These are phyloP conservation scores for Herminia tarsipennalis DNA, from an alignment of 2,888 invertebrate species.

Conservation along the genomic window DNA sequence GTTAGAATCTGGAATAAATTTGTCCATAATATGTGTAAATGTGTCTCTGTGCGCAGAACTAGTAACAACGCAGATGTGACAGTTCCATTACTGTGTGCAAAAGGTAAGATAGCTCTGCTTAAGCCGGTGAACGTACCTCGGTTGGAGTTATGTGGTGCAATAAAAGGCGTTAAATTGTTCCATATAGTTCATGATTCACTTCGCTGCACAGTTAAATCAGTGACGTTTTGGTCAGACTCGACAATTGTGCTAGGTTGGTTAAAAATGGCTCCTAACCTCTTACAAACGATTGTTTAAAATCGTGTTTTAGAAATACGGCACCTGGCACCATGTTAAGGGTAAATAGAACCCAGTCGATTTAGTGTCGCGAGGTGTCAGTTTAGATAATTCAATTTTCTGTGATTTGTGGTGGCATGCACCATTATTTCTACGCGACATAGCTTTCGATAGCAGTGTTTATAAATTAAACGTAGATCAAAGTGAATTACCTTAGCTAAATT, in stretches of 20 bases:
- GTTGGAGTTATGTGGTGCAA: conserved; percentile 9
- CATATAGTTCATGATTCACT: conserved; percentile 1
- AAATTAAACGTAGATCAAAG: too few species aligned
- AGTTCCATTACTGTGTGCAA: conserved; percentile 4
- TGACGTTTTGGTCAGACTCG: conserved; percentile 37
- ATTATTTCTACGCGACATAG: not conserved
- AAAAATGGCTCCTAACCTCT: conserved; percentile 19
- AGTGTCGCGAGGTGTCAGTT: conserved; percentile 11
- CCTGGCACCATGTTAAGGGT: conserved; percentile 13
- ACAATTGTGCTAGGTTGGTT: conserved; percentile 39
- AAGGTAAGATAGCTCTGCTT: conserved; percentile 5
- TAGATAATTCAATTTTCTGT: conserved; percentile 5
- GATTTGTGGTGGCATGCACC: conserved; percentile 5
- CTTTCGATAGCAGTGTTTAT: too few species aligned
- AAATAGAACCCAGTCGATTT: conserved; percentile 11
- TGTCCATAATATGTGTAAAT: not conserved
- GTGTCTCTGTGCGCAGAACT: conserved; percentile 4
- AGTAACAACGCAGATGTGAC: not conserved
- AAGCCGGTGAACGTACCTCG: conserved; percentile 1
- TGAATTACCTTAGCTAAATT: too few species aligned
- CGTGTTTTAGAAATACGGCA: conserved; percentile 30
- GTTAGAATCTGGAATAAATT: not conserved
- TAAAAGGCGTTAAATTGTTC: conserved; percentile 7
- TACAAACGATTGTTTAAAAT: conserved; percentile 39
- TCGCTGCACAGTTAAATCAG: not conserved